phyloP scores from a whole-genome alignment of 2,797 vertebrate genomes.

The Streptopelia turtur region DNA sequence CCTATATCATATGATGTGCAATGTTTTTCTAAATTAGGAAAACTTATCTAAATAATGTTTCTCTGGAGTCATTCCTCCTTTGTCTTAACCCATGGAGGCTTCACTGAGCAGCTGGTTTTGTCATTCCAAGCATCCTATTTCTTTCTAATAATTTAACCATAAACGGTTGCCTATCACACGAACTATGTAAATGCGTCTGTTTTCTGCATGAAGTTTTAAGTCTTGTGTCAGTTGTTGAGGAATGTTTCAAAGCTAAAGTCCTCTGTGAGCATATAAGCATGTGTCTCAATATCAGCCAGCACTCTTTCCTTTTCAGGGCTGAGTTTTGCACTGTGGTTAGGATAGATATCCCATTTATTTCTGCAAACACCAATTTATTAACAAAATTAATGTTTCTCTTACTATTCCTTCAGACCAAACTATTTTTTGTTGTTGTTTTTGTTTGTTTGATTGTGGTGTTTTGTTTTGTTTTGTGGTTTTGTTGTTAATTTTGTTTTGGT shows the following conservation, averaged over 20 bases:
- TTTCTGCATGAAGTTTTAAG: background rate
- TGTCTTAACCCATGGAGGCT: background rate
- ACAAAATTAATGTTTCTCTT: background rate
- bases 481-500: too few species aligned
- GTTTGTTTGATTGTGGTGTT: too few species aligned
- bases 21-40: background rate
- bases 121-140: background rate
- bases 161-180: background rate
- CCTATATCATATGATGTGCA: background rate
- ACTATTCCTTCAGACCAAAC: background rate
- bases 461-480: too few species aligned
- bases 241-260: background rate
- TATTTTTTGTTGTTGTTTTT: too few species aligned
- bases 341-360: background rate
- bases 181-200: background rate
- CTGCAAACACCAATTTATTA: background rate
- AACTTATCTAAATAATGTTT: background rate
- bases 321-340: background rate
- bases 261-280: background rate
- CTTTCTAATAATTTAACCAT: background rate
- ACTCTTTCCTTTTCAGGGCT: background rate
- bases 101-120: background rate
- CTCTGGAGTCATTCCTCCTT: background rate
- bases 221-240: background rate
- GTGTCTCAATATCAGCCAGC: background rate